phyloP scores from a whole-genome alignment of 2,888 invertebrate species.

The Eilema griseolum region DNA sequence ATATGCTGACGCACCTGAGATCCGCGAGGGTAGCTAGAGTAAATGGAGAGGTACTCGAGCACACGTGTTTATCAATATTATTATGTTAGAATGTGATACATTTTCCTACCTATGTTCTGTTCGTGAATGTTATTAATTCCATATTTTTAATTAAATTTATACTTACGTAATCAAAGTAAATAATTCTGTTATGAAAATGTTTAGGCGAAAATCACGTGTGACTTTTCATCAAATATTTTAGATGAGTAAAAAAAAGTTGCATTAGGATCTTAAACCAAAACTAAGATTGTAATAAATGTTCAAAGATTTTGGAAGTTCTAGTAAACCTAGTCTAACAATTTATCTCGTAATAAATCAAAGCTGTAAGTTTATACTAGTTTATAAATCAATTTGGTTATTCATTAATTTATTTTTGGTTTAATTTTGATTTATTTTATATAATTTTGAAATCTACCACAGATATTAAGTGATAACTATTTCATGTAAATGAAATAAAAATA shows the following conservation, averaged over 20 bases:
- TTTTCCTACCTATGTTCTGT: conserved; percentile 3
- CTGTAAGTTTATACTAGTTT: neutral
- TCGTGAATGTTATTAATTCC: neutral
- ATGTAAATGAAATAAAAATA: no score
- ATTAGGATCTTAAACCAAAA: no score
- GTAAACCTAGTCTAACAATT: neutral
- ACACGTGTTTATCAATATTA: conserved; percentile 26
- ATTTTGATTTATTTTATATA: no score
- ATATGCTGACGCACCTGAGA: conserved; percentile 29
- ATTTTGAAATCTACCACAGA: no score
- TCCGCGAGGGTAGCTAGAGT: conserved; percentile 14
- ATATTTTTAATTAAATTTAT: neutral
- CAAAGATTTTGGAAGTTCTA: neutral
- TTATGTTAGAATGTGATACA: conserved; percentile 23
- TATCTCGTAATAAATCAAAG: neutral
- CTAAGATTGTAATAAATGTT: no score
- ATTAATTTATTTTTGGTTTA: neutral
- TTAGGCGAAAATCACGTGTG: no score
- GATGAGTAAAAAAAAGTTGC: no score
- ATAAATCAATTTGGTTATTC: neutral
- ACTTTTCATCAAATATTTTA: no score
- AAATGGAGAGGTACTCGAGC: conserved; percentile 20
- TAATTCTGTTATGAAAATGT: neutral
- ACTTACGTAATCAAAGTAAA: neutral
- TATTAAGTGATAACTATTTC: no score